phyloP scores from a whole-genome alignment of 1,140 invertebrate genomes.

The Caenorhabditis remanei region DNA sequence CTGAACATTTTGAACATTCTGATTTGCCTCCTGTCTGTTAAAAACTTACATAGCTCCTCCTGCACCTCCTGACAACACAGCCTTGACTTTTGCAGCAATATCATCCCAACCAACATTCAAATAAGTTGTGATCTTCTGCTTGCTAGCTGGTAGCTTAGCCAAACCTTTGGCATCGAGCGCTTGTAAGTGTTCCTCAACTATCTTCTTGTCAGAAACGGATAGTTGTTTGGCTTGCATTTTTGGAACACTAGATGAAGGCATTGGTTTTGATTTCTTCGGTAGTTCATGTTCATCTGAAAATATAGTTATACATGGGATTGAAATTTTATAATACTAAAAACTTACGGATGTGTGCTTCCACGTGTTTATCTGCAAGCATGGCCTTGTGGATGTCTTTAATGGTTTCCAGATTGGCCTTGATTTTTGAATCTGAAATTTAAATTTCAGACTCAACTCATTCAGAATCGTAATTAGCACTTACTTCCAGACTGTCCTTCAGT shows the following conservation, averaged over 20 bases:
- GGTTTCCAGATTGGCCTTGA: conserved; percentile 20
- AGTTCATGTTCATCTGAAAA: conserved; percentile 28
- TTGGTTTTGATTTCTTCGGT: conserved; percentile 31
- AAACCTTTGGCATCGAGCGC: neutral
- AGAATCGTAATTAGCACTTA: neutral
- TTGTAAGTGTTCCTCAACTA: conserved; percentile 49
- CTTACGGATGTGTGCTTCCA: conserved; percentile 40
- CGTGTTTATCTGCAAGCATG: conserved; percentile 34
- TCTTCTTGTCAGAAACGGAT: conserved; percentile 47
- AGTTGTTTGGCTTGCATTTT: conserved; percentile 52
- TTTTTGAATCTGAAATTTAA: conserved; percentile 9
- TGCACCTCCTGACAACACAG: conserved; percentile 3
- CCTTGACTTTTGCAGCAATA: conserved; percentile 40
- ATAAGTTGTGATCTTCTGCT: conserved; percentile 40
- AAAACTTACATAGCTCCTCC: conserved; percentile 6
- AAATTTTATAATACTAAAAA: too few species aligned
- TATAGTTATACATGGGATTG: neutral
- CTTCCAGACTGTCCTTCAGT: conserved; percentile 38
- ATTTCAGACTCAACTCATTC: neutral
- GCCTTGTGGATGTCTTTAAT: conserved; percentile 33
- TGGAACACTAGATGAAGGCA: conserved; percentile 37
- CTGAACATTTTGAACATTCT: neutral
- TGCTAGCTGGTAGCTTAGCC: conserved; percentile 19
- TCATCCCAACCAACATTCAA: conserved; percentile 40
- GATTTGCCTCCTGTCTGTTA: neutral